Percentiles rank a stretch among this genome's conserved stretches.
Evolutionary conservation across 1,140 invertebrate genomes (phyloP).

Genomic region (Saccostrea cuccullata): DNA sequence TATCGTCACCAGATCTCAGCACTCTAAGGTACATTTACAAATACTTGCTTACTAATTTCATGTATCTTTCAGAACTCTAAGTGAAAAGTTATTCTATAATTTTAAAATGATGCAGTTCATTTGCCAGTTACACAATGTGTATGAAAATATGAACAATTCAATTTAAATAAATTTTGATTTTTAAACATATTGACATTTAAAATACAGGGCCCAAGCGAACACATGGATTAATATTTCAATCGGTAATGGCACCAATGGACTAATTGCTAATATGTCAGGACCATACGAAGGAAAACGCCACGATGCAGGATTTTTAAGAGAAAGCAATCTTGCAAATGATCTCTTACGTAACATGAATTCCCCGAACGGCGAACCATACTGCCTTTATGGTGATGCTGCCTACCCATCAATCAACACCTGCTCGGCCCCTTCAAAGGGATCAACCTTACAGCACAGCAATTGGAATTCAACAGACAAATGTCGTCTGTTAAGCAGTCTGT

Average conservation of each 20-base stretch:
- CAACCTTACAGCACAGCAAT: too few species aligned
- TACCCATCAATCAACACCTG: constrained; percentile 11
- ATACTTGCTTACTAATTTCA: too few species aligned
- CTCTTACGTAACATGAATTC: constrained; percentile 5
- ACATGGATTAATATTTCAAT: constrained; percentile 41
- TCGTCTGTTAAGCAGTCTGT: background rate
- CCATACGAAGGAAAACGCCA: constrained; percentile 31
- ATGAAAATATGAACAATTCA: too few species aligned
- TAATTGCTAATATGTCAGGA: constrained; percentile 38
- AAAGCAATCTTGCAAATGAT: background rate
- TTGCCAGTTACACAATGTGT: background rate
- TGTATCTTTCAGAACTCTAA: background rate
- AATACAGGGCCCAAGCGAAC: constrained; percentile 1
- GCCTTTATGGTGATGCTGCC: constrained; percentile 1
- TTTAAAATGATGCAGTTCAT: too few species aligned
- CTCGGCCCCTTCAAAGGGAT: too few species aligned
- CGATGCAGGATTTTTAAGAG: constrained; percentile 35
- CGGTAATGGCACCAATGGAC: background rate
- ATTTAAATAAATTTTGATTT: too few species aligned
- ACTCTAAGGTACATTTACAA: background rate
- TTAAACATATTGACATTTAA: too few species aligned
- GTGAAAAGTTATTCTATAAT: background rate
- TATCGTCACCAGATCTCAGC: background rate
- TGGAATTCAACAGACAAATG: background rate
- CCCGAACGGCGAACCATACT: too few species aligned